phyloP scores from a whole-genome alignment of 2,797 vertebrate species.

The Columba guinea region DNA sequence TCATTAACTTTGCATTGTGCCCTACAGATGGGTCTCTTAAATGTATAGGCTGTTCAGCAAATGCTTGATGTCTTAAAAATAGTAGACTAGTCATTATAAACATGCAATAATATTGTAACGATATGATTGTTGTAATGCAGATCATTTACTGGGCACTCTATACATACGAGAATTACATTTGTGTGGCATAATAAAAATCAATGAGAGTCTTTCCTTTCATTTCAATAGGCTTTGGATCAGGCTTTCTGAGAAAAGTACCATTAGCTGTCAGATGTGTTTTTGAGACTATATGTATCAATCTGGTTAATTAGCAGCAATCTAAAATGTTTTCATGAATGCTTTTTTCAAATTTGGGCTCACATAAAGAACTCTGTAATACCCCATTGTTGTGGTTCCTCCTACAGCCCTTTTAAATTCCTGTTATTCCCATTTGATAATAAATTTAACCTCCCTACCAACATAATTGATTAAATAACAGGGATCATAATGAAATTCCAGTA shows the following conservation, averaged over 20 bases:
- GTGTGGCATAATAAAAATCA: constrained; percentile 43
- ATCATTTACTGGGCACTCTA: constrained; percentile 11
- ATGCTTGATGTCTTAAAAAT: constrained; percentile 37
- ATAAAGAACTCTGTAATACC: constrained; percentile 8
- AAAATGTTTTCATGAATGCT: constrained; percentile 51
- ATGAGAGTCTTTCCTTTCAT: constrained; percentile 30
- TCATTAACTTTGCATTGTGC: constrained; percentile 43
- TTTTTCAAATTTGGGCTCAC: constrained; percentile 49
- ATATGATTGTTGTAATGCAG: constrained; percentile 21
- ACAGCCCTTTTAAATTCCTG: constrained; percentile 38
- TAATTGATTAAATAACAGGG: constrained; percentile 58
- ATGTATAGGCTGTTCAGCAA: constrained; percentile 24
- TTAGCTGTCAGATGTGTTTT: constrained; percentile 60
- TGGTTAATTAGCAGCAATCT: constrained; percentile 58
- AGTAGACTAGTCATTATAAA: constrained; percentile 17
- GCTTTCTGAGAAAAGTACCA: constrained; percentile 29
- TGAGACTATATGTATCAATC: constrained; percentile 53
- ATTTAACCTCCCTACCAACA: constrained; percentile 41
- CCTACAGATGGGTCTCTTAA: neutral
- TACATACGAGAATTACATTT: constrained; percentile 17
- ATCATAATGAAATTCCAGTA: constrained; percentile 51
- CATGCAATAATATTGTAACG: constrained; percentile 31
- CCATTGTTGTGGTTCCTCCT: constrained; percentile 40
- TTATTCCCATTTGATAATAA: constrained; percentile 55
- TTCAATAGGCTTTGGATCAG: constrained; percentile 45